Percentiles rank a stretch among this genome's conserved stretches.
These are phyloP conservation scores for Henricia sp. DNA, from an alignment of 53 echinoderm and acorn worm species.

Conservation along the genomic window DNA sequence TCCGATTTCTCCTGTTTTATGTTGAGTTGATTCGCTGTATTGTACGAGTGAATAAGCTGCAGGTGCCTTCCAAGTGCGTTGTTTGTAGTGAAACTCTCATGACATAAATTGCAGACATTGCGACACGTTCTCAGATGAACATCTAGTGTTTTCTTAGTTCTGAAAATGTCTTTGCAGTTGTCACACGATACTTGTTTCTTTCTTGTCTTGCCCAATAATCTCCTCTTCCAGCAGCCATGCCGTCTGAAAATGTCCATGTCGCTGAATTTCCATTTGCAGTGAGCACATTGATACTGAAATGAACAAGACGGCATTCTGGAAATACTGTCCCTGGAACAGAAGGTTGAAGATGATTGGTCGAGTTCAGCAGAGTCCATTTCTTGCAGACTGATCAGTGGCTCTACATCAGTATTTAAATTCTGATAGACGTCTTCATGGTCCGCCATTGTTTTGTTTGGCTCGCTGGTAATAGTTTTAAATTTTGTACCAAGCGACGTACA, in stretches of 20 bases:
- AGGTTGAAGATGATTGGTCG: not conserved
- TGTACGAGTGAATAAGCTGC: not conserved
- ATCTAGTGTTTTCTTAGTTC: constrained; percentile 12
- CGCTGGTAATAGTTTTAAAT: not conserved
- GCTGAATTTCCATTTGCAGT: constrained; percentile 32
- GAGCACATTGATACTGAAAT: not conserved
- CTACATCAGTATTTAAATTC: not conserved
- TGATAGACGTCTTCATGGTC: not conserved
- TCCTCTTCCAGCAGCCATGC: constrained; percentile 16
- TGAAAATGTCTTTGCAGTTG: constrained; percentile 17
- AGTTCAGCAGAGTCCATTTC: not conserved
- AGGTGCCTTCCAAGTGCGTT: constrained; percentile 7
- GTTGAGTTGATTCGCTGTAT: not conserved
- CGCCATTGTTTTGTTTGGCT: not conserved
- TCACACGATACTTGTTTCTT: not conserved
- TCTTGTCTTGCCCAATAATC: not conserved
- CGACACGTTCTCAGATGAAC: constrained; percentile 11
- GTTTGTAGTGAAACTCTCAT: constrained; percentile 12
- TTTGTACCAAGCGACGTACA: not conserved
- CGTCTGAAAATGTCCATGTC: constrained; percentile 9
- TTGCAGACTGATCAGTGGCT: constrained; percentile 15
- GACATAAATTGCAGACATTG: constrained; percentile 16
- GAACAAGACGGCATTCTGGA: not conserved
- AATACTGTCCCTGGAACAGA: not conserved
- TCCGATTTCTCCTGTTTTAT: not conserved